Evolutionary conservation across 2,113 vertebrate genomes (phyloP).

Genomic region (Nycticryphes semicollaris): DNA sequence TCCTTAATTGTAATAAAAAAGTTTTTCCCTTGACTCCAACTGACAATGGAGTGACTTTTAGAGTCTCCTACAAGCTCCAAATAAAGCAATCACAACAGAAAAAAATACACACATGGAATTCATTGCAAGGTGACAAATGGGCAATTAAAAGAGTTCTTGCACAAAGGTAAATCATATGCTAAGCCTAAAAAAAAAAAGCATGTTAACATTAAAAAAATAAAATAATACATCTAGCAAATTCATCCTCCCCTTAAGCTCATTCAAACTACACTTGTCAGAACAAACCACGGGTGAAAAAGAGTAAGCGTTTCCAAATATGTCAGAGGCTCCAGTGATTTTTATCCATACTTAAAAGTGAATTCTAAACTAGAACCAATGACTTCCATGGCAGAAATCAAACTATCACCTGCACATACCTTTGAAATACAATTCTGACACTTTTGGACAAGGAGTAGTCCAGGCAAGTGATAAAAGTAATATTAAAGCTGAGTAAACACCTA

Average conservation of each 20-base stretch:
- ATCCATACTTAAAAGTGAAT: background rate
- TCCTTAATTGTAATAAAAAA: background rate
- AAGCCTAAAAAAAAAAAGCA: background rate
- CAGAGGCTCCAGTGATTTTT: background rate
- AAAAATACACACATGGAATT: background rate
- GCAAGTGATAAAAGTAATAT: background rate
- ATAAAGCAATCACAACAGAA: background rate
- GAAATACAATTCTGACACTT: background rate
- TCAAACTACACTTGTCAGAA: background rate
- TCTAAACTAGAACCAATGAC: background rate
- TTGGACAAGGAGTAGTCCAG: background rate
- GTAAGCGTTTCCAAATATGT: background rate
- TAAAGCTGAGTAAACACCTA: background rate
- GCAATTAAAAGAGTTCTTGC: background rate
- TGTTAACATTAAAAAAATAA: background rate
- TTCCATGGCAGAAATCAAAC: background rate
- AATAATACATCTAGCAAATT: background rate
- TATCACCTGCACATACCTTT: background rate
- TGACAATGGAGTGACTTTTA: background rate
- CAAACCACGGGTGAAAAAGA: background rate
- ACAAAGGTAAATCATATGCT: background rate
- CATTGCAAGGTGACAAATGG: background rate
- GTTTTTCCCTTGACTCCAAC: background rate
- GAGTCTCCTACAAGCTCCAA: background rate
- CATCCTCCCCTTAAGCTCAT: background rate